Percentiles rank a stretch among this genome's conserved stretches.
Evolutionary conservation across 2,888 invertebrate species (phyloP).

Genomic region (Mycalesis mineus): DNA sequence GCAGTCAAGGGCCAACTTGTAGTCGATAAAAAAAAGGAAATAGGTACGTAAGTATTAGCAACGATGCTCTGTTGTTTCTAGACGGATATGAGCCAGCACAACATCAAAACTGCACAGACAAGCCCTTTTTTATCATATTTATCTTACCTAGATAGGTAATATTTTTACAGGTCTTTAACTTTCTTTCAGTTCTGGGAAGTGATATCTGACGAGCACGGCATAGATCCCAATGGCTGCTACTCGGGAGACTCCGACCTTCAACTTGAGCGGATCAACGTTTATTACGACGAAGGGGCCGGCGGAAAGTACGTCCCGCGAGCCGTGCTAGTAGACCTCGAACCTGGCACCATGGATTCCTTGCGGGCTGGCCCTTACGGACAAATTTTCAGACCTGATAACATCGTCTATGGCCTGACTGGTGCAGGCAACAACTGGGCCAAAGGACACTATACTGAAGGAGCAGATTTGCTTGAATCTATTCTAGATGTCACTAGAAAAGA

Average conservation of each 20-base stretch:
- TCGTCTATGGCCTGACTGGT: conserved; percentile 83
- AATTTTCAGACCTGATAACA: conserved; percentile 92
- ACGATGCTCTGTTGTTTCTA: too few relatives aligned
- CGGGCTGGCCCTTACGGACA: conserved; percentile 91
- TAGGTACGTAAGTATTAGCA: too few relatives aligned
- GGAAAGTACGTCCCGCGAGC: conserved; percentile 71
- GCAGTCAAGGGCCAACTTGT: too few relatives aligned
- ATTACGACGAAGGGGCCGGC: conserved; percentile 83
- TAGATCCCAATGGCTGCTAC: conserved; percentile 83
- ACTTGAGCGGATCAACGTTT: conserved; percentile 86
- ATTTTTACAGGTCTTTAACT: too few relatives aligned
- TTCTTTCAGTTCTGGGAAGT: conserved; percentile 83
- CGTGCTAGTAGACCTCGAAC: conserved; percentile 63
- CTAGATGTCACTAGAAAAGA: conserved; percentile 89
- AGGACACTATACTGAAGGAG: conserved; percentile 96
- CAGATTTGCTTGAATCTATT: conserved; percentile 88
- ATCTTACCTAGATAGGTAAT: too few relatives aligned
- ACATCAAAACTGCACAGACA: too few relatives aligned
- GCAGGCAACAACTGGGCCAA: conserved; percentile 75
- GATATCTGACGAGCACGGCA: conserved; percentile 88
- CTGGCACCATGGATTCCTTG: conserved; percentile 87
- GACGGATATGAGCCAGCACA: too few relatives aligned
- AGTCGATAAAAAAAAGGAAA: too few relatives aligned
- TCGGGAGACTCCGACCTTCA: conserved; percentile 85
- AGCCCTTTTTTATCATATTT: too few relatives aligned